Conservation (phyloP, 2,888 invertebrate species). For the Heliconius aoede region DNA sequence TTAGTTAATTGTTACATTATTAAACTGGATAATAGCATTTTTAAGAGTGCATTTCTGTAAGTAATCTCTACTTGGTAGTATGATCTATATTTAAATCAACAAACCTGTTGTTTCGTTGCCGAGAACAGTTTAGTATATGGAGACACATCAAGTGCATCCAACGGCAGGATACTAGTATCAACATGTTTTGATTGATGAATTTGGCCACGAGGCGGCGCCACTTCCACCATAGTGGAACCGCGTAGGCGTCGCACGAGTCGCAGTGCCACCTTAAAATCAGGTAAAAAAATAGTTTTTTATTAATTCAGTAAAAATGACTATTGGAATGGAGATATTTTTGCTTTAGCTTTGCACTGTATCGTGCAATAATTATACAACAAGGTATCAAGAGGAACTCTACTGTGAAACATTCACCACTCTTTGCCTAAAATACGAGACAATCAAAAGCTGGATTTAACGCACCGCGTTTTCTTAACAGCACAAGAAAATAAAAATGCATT, state of each 20-base stretch:
- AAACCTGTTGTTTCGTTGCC: constrained; percentile 87
- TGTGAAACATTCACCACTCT: neutral
- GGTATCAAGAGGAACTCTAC: too few relatives aligned
- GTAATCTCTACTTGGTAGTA: too few relatives aligned
- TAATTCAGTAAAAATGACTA: too few relatives aligned
- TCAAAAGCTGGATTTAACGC: neutral
- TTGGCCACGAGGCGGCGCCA: constrained; percentile 82
- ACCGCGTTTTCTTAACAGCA: neutral
- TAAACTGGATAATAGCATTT: too few relatives aligned
- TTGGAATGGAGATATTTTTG: too few relatives aligned
- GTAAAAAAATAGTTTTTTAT: constrained; percentile 8
- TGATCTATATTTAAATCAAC: neutral
- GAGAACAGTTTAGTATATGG: constrained; percentile 91
- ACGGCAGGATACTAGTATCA: constrained; percentile 60
- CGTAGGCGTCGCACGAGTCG: constrained; percentile 93
- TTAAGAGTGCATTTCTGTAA: too few relatives aligned
- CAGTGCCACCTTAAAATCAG: constrained; percentile 78
- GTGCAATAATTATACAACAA: too few relatives aligned
- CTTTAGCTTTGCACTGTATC: too few relatives aligned
- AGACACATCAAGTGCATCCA: constrained; percentile 74
- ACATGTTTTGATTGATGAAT: constrained; percentile 80
- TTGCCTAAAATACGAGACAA: neutral
- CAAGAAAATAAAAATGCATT: neutral
- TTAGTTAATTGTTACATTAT: too few relatives aligned
- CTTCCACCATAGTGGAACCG: constrained; percentile 86